Conservation (phyloP, 35 echinoderm and acorn worm genomes). For the Stichopus chloronotus region DNA sequence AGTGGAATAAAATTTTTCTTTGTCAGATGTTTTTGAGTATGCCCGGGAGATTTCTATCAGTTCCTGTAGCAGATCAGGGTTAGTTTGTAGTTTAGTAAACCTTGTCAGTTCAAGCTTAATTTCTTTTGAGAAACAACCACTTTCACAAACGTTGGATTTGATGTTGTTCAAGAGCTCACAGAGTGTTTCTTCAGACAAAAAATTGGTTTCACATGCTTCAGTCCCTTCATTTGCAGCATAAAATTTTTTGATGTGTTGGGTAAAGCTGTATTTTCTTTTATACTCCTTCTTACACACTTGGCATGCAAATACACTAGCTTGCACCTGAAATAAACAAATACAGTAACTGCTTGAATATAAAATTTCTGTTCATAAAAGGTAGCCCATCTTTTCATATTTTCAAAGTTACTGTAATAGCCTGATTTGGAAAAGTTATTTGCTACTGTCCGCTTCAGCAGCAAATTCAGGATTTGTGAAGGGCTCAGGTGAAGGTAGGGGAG, state of each 20-base stretch:
- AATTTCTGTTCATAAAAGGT: constrained; percentile 21
- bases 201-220: neutral
- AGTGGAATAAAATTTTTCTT: neutral
- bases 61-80: neutral
- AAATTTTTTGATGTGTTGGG: constrained; percentile 16
- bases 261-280: neutral
- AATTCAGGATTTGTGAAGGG: neutral
- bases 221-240: neutral
- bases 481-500: neutral
- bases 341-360: neutral
- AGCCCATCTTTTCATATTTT: constrained; percentile 18
- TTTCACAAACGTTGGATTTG: constrained; percentile 19
- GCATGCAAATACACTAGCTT: constrained; percentile 10
- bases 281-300: constrained; percentile 29
- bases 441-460: constrained; percentile 12
- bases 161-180: constrained; percentile 15
- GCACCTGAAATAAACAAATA: constrained; percentile 31
- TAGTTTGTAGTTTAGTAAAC: neutral
- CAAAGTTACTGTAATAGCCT: neutral
- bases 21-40: neutral
- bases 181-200: constrained; percentile 33
- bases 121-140: constrained; percentile 23
- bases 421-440: neutral
- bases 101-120: constrained; percentile 14
- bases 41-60: neutral